These are phyloP conservation scores for Drosophila oshimai DNA, from an alignment of 1,140 invertebrate species.

Conservation along the genomic window DNA sequence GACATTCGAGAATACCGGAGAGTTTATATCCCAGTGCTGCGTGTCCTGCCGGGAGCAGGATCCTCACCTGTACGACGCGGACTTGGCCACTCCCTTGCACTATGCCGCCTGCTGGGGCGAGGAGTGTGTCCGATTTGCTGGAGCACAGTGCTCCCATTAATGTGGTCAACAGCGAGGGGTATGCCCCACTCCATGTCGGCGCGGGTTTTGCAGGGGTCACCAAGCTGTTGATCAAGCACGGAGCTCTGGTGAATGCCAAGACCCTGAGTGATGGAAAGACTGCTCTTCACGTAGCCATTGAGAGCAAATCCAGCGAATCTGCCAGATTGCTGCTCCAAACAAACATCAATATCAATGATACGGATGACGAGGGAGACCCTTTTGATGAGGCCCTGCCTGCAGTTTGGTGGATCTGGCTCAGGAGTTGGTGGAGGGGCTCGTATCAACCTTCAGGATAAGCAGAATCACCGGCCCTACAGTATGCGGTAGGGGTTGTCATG, in stretches of 20 bases:
- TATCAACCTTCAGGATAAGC: slow-evolving; percentile 85
- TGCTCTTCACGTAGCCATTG: slow-evolving; percentile 69
- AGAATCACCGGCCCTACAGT: slow-evolving; percentile 84
- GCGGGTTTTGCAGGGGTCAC: slow-evolving; percentile 85
- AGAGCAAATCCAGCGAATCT: slow-evolving; percentile 83
- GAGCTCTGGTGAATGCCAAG: slow-evolving; percentile 72
- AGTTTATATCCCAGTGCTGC: slow-evolving; percentile 76
- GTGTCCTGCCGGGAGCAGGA: slow-evolving; percentile 73
- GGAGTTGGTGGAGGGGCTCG: slow-evolving; percentile 84
- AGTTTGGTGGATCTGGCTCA: slow-evolving; percentile 83
- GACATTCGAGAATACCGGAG: slow-evolving; percentile 84
- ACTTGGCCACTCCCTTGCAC: slow-evolving; percentile 85
- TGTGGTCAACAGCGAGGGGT: slow-evolving; percentile 93
- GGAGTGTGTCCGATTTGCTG: slow-evolving; percentile 86
- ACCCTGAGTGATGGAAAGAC: slow-evolving; percentile 74
- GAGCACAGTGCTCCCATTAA: slow-evolving; percentile 93
- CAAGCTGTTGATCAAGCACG: slow-evolving; percentile 58
- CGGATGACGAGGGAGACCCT: slow-evolving; percentile 85
- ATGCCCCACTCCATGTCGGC: slow-evolving; percentile 95
- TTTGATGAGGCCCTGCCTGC: slow-evolving; percentile 83
- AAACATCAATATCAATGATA: slow-evolving; percentile 85
- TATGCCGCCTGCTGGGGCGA: slow-evolving; percentile 85
- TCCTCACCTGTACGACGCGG: slow-evolving; percentile 84
- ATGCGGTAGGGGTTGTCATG: slow-evolving; percentile 84
- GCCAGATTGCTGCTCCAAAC: slow-evolving; percentile 84